Base-by-base conservation (phyloP, 2,797 vertebrate species). In the Linurgus olivaceus region DNA sequence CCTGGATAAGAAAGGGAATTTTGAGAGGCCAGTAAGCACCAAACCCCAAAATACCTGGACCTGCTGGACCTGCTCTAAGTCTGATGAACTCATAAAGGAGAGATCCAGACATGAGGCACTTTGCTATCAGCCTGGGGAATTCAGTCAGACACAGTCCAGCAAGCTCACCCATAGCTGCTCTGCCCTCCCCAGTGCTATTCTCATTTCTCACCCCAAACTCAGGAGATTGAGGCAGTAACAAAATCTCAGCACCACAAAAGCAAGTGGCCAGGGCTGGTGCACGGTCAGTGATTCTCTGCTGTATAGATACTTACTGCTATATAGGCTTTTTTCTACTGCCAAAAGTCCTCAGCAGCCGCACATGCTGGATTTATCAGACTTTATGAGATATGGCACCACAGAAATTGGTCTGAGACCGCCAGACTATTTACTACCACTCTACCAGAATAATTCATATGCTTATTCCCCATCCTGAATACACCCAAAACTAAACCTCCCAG, bases 361-460 rank as follows among this genome's bases (percentile, higher is more conserved):
- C 62, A 58, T 42, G 47, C 68, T 59, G 88, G 84, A 93, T 96
- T 96, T 95, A 95, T 96, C 93, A 90, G 91, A 29, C 82, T 93
- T 94, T 81, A 96, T 88, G 95, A 96, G 87, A 89, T 95, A 90
- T 81, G 71, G 74, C 94, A 94, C 68, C 82, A 87, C 72, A 81
- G 94, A 96, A 97, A 97, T 89, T 96, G 96, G 59, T 88, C 81
- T 96, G 96, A 94, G 97, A 86, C 80, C 0, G 48, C 82, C 8
- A 11, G 58, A 79, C 93, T 94, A 86, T 94, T 96, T 95, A 92
- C 78, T 94, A 67, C 75, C 35, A 42, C 92, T 83, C 40, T 40
- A 86, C 75, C 80, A 76, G 90, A 92, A 92, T 96, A 96, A 96
- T 96, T 94, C 93, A 93, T 80, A 68, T 68, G 45, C 78, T 91